Conservation (phyloP, 2,113 vertebrate genomes). For the Bos taurus region ARS-UCD2.0 NC_037344.1:47930501-47931000, state of each 20-base stretch:
- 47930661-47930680: background rate
- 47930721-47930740: background rate
- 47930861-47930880: rapidly evolving
- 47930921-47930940: conserved; percentile 64
- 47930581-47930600: background rate
- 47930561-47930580: background rate
- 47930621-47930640: background rate
- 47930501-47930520: background rate
- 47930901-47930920: conserved; percentile 49
- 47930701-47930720: background rate
- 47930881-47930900: conserved; percentile 26
- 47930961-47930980: conserved; percentile 20
- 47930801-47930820: rapidly evolving
- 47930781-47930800: background rate
- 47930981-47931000: background rate
- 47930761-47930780: background rate
- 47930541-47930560: background rate
- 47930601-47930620: background rate
- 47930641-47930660: background rate
- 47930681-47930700: rapidly evolving
- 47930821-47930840: rapidly evolving
- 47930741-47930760: background rate
- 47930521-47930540: background rate
- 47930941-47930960: background rate
- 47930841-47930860: background rate